phyloP scores from a whole-genome alignment of 2,113 vertebrate genomes.

The Fregata magnificens region DNA sequence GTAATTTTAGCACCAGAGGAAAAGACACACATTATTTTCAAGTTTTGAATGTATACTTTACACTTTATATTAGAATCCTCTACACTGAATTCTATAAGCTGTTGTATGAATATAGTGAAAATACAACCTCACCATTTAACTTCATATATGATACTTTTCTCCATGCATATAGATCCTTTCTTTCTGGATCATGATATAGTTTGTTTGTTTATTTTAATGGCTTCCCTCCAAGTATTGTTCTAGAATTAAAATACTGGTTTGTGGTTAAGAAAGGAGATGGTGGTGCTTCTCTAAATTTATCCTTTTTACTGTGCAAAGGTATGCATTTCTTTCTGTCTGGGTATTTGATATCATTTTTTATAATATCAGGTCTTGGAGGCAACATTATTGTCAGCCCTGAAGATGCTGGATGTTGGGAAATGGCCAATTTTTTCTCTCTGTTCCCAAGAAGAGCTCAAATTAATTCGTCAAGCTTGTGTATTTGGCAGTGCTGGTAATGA shows the following conservation, averaged over 20 bases:
- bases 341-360: neutral
- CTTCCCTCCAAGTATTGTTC: neutral
- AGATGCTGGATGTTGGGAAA: conserved; percentile 97
- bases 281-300: neutral
- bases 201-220: neutral
- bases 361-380: conserved; percentile 54
- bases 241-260: neutral
- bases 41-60: neutral
- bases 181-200: neutral
- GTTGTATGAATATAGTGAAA: neutral
- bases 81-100: neutral
- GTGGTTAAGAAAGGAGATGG: neutral
- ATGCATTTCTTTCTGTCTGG: neutral
- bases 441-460: conserved; percentile 88
- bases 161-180: neutral
- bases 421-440: conserved; percentile 98
- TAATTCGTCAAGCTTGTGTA: conserved; percentile 93
- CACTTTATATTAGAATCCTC: neutral
- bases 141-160: neutral
- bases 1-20: neutral
- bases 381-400: conserved; percentile 70
- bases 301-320: neutral
- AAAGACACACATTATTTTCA: neutral
- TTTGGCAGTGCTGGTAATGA: conserved; percentile 95
- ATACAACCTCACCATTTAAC: neutral